phyloP scores from a whole-genome alignment of 2,113 vertebrate species.

The Mobula hypostoma region DNA sequence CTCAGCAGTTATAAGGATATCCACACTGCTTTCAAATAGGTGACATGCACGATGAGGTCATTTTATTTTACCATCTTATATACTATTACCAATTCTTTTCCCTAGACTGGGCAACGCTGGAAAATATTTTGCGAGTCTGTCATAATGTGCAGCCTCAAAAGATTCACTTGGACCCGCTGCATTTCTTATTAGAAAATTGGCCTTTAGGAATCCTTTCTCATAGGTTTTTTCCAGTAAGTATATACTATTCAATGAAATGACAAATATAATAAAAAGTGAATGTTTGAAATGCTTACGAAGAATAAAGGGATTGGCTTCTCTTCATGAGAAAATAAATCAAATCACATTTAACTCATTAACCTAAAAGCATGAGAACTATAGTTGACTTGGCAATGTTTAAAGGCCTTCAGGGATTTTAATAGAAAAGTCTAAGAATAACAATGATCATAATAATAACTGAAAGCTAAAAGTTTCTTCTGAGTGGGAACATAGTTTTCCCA shows the following conservation, averaged over 20 bases:
- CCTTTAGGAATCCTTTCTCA: neutral
- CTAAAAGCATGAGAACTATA: conserved; percentile 14
- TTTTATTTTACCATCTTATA: neutral
- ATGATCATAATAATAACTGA: conserved; percentile 5
- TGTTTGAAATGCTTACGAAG: neutral
- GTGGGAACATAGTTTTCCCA: conserved; percentile 26
- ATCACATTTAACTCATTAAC: conserved; percentile 14
- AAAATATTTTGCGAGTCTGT: neutral
- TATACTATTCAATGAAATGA: neutral
- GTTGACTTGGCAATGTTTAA: conserved; percentile 13
- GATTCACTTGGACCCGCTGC: neutral
- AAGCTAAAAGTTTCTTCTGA: neutral
- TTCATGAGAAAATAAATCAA: conserved; percentile 26
- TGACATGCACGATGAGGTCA: neutral
- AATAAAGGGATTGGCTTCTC: neutral
- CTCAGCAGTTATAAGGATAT: neutral
- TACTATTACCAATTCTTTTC: neutral
- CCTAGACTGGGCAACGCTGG: neutral
- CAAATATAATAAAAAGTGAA: conserved; percentile 10
- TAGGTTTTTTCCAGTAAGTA: neutral
- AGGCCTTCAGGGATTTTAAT: neutral
- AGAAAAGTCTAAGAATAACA: conserved; percentile 18
- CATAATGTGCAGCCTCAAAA: neutral
- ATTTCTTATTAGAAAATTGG: neutral
- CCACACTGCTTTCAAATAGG: neutral